Conservation (phyloP, 1,140 invertebrate species). For the Venturia canescens region DNA sequence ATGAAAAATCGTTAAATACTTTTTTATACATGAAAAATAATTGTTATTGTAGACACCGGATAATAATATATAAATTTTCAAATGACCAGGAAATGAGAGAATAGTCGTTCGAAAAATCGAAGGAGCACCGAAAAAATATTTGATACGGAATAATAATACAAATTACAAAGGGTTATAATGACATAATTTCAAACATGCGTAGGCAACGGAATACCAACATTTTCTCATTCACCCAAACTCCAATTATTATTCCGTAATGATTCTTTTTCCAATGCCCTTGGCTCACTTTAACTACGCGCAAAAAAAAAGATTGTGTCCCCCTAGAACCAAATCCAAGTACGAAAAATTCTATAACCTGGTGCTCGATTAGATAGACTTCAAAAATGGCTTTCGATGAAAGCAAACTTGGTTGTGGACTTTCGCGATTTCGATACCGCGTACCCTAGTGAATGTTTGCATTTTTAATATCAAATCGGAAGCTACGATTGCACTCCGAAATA, state of each 20-base stretch:
- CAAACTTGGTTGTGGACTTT: not conserved
- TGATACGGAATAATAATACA: not conserved
- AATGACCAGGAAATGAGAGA: not conserved
- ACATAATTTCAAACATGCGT: no score
- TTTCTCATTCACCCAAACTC: no score
- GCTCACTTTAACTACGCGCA: no score
- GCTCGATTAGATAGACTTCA: constrained; percentile 11
- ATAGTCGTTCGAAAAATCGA: not conserved
- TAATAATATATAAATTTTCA: not conserved
- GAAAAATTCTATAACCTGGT: constrained; percentile 10
- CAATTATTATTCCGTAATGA: no score
- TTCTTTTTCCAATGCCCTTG: no score
- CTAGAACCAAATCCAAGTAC: no score
- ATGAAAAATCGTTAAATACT: not conserved
- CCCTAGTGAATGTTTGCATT: not conserved
- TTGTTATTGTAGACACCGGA: constrained; percentile 29
- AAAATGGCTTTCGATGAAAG: constrained; percentile 6
- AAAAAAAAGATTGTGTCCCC: no score
- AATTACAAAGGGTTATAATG: no score
- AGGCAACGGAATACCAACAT: no score
- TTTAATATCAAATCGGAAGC: not conserved
- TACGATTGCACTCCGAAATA: not conserved
- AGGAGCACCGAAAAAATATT: not conserved
- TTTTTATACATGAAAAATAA: constrained; percentile 35
- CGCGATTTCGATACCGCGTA: not conserved